These are phyloP conservation scores for Sylvilagus bachmani DNA, from an alignment of 2,113 vertebrate genomes.

Conservation along the genomic window DNA sequence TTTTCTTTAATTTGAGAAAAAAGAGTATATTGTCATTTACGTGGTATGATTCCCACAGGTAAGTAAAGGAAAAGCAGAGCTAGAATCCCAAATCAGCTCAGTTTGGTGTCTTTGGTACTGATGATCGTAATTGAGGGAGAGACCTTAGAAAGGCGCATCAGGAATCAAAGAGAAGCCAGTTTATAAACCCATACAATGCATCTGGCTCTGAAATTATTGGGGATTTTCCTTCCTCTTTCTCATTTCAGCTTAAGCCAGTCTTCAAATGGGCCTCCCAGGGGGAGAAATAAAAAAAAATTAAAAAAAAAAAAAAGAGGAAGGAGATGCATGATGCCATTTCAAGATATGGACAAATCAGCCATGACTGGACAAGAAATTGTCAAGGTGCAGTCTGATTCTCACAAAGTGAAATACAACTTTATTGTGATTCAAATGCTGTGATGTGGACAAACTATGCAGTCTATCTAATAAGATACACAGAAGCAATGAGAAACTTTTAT, in stretches of 20 bases:
- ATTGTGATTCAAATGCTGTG: not conserved
- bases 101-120: not conserved
- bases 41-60: not conserved
- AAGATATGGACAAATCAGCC: not conserved
- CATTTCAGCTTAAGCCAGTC: not conserved
- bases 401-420: conserved; percentile 22
- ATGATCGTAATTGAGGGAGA: not conserved
- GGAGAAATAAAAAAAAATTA: not conserved
- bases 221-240: not conserved
- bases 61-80: not conserved
- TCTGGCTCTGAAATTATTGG: not conserved
- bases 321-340: not conserved
- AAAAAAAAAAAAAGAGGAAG: not conserved
- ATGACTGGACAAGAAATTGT: not conserved
- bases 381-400: not conserved
- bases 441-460: not conserved
- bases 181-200: not conserved
- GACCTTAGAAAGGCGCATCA: not conserved
- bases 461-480: fast-evolving
- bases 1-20: too few relatives aligned
- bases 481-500: not conserved
- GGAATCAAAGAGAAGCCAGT: not conserved
- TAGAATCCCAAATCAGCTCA: not conserved
- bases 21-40: too few relatives aligned
- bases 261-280: not conserved